Evolutionary conservation across 2,888 invertebrate genomes (phyloP), one percentile per base, ranked within the genome.

Genomic region (Leptopilina drosophilae): DNA sequence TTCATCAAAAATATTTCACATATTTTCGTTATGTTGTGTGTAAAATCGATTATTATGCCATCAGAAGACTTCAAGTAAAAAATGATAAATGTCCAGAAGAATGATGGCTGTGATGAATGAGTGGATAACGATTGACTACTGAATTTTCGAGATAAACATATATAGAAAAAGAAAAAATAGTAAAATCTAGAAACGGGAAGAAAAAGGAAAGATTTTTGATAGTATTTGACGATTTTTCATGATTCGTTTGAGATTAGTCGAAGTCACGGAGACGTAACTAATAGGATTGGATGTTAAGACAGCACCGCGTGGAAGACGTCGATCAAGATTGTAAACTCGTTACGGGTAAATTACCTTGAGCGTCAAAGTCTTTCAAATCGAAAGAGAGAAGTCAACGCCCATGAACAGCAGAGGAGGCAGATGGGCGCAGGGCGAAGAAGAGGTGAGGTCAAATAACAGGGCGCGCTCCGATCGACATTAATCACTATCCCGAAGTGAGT

Each of bases 401-500:
- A 85, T 80, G 75, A 81, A 65, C 64, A 7, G 46, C 46, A 46
- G 6, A 46, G 2, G 75, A 64, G 73, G 42, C 15, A 79, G 67
- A 49, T 64, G 76, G 64, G 64, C 64, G 73, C 15, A 62, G 73
- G 64, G 56, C 53, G 80, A 62, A 82, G 84, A 75, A 78, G 65
- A 87, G 87, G 88, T 86, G 88, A 88, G 89, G 89, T 88, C 88
- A 87, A 89, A 88, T 89, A 89, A 89, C 86, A 88, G 88, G 86
- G 88, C 85, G 83, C 83, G 85, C 87, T 86, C 86, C 88, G 89
- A 90, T 90, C 90, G 90, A 90, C 91, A 91, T 91, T 91, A 91
- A 91, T 91, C 91, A 91, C 91, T 87, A 88, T 89, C 89, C 42
- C 88, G 88, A 89, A 89, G 89, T 89, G 87, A 89, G 90, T 89